Conservation (phyloP, 1,140 invertebrate species). For the Dreissena rostriformis region DNA sequence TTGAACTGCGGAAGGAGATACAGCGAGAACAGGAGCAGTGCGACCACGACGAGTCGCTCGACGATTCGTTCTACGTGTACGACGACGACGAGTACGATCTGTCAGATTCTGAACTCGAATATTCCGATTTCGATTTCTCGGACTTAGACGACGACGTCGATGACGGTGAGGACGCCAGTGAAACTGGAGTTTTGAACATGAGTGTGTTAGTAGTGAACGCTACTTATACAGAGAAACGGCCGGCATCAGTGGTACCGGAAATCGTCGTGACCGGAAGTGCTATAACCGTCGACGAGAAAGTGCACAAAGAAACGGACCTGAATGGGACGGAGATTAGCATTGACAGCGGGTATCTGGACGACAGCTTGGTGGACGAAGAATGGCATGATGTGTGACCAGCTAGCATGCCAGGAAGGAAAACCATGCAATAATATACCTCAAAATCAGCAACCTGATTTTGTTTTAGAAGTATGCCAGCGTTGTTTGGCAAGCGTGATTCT, state of each 20-base stretch:
- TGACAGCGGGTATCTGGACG: slow-evolving; percentile 42
- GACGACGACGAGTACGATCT: slow-evolving; percentile 41
- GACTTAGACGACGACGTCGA: slow-evolving; percentile 21
- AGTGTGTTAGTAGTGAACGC: background rate
- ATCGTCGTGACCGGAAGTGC: no score
- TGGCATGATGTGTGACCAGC: background rate
- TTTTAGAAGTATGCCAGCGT: no score
- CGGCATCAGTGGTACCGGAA: no score
- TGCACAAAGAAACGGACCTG: slow-evolving; percentile 21
- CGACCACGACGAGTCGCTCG: slow-evolving; percentile 15
- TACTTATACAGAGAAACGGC: background rate
- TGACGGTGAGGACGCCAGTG: background rate
- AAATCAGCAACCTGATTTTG: no score
- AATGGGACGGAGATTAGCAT: slow-evolving; percentile 46
- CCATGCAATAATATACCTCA: background rate
- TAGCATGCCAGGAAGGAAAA: background rate
- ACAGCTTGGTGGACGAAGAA: slow-evolving; percentile 26
- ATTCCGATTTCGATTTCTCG: slow-evolving; percentile 30
- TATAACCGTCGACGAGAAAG: background rate
- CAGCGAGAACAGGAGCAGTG: slow-evolving; percentile 31
- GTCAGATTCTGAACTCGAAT: slow-evolving; percentile 30
- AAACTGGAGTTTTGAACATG: background rate
- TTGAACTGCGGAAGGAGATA: slow-evolving; percentile 64
- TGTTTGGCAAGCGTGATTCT: no score
- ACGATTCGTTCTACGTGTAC: slow-evolving; percentile 40